These are phyloP conservation scores for Gallinago paraguaiae DNA, from an alignment of 2,113 vertebrate species.

Conservation along the genomic window DNA sequence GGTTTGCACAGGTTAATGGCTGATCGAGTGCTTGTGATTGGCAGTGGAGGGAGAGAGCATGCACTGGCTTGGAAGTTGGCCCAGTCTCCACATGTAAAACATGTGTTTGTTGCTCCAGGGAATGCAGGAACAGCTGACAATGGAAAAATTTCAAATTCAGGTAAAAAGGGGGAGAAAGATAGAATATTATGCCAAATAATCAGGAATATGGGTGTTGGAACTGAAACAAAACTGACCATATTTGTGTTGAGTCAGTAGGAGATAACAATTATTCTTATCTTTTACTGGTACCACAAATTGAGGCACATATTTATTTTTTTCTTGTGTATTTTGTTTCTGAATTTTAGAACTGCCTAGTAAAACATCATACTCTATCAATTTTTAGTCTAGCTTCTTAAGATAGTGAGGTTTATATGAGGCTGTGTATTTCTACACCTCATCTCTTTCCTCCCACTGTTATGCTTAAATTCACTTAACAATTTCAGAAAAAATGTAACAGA, in stretches of 20 bases:
- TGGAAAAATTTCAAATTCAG: slow-evolving; percentile 88
- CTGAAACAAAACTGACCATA: neutral
- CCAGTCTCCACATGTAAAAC: slow-evolving; percentile 81
- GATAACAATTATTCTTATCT: neutral
- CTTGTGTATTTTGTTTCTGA: neutral
- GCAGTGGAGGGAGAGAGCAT: slow-evolving; percentile 83
- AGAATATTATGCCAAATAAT: neutral
- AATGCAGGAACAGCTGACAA: slow-evolving; percentile 83
- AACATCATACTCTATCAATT: neutral
- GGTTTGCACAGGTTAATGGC: slow-evolving; percentile 72
- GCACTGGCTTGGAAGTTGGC: slow-evolving; percentile 86
- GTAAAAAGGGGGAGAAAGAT: slow-evolving; percentile 42
- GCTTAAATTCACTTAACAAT: neutral
- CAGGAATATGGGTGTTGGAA: neutral
- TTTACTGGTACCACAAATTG: neutral
- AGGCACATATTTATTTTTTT: neutral
- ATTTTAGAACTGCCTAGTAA: neutral
- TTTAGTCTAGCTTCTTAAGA: neutral
- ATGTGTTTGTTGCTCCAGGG: slow-evolving; percentile 85
- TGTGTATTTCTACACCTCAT: neutral
- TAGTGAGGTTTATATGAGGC: neutral
- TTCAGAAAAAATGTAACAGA: neutral
- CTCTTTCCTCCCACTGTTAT: neutral
- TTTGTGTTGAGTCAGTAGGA: neutral
- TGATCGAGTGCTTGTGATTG: slow-evolving; percentile 84